Conservation (phyloP, 2,888 invertebrate species). For the Apamea anceps region DNA sequence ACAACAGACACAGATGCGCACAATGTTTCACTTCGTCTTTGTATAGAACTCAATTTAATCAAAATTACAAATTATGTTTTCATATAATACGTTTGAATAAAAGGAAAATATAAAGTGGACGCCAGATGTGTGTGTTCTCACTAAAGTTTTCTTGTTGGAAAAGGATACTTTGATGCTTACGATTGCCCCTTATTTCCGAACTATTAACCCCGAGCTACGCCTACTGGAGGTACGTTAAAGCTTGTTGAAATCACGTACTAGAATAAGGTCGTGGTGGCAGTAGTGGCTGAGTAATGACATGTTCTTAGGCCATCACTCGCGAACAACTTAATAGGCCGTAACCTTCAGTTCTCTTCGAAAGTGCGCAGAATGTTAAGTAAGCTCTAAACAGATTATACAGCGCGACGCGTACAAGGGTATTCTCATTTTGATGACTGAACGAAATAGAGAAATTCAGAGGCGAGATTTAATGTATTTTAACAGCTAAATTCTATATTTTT, state of each 20-base stretch:
- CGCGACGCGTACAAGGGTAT: constrained; percentile 6
- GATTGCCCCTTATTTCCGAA: constrained; percentile 50
- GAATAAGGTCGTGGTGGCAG: constrained; percentile 41
- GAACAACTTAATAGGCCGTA: constrained; percentile 54
- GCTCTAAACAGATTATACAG: constrained; percentile 50
- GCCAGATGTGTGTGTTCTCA: constrained; percentile 42
- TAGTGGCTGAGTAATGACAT: constrained; percentile 58
- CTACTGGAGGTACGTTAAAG: constrained; percentile 22
- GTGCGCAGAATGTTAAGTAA: constrained; percentile 52
- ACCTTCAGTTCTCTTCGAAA: constrained; percentile 52
- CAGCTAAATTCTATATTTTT: not conserved
- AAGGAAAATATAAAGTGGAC: constrained; percentile 38
- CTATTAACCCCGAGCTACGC: constrained; percentile 49
- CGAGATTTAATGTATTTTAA: not conserved
- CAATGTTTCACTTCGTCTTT: constrained; percentile 43
- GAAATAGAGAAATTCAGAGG: constrained; percentile 21
- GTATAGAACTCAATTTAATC: constrained; percentile 52
- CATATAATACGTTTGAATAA: constrained; percentile 33
- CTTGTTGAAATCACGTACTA: constrained; percentile 42
- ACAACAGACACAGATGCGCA: constrained; percentile 50
- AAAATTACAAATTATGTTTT: constrained; percentile 52
- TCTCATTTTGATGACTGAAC: constrained; percentile 19
- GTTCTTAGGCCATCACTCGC: constrained; percentile 53
- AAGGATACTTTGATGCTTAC: constrained; percentile 35
- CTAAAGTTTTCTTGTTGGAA: constrained; percentile 22